Evolutionary conservation across 2,113 vertebrate species (phyloP).

Genomic region (Rhineura floridana): DNA sequence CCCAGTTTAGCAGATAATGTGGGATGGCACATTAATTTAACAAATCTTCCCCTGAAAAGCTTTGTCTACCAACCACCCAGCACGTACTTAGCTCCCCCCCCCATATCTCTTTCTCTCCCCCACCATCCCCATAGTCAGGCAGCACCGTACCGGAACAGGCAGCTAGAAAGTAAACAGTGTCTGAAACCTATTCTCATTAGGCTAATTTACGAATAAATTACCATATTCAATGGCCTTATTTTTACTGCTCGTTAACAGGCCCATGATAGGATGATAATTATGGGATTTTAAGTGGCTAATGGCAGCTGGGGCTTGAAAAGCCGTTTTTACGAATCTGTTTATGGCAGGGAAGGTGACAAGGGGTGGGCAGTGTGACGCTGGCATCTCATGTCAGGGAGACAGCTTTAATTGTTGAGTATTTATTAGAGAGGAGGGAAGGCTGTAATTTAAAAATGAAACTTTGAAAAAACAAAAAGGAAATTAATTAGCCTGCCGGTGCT

Average conservation of each 20-base stretch:
- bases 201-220: constrained; percentile 96
- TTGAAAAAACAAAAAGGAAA: constrained; percentile 79
- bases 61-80: constrained; percentile 58
- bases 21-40: constrained; percentile 46
- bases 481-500: constrained; percentile 70
- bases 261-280: constrained; percentile 97
- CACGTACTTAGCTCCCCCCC: constrained; percentile 42
- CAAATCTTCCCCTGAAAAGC: constrained; percentile 34
- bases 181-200: constrained; percentile 92
- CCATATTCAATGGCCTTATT: constrained; percentile 98
- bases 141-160: constrained; percentile 72
- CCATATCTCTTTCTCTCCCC: constrained; percentile 25
- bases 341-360: constrained; percentile 84
- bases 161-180: constrained; percentile 83
- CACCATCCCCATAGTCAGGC: constrained; percentile 66
- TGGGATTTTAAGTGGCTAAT: constrained; percentile 91
- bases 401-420: constrained; percentile 85
- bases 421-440: constrained; percentile 84
- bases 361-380: constrained; percentile 81
- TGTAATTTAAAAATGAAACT: constrained; percentile 83
- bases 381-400: constrained; percentile 80
- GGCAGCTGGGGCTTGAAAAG: constrained; percentile 87
- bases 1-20: constrained; percentile 34
- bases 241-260: constrained; percentile 94
- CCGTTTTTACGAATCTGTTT: constrained; percentile 86